Evolutionary conservation across 2,888 invertebrate genomes (phyloP).

Genomic region (Dioctria linearis): DNA sequence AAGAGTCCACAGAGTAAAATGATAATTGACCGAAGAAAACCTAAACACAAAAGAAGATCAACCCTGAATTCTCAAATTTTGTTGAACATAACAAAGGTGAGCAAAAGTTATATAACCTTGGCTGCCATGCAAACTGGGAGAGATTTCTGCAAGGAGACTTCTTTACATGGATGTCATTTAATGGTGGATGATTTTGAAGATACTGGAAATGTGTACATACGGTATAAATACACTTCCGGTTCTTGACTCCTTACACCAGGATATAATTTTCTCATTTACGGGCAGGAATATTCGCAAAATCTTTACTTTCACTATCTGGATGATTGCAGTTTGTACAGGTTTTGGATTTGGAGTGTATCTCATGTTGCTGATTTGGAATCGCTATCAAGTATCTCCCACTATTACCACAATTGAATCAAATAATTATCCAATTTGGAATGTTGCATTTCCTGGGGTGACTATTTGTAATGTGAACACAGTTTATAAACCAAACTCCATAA

Average conservation of each 20-base stretch:
- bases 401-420: conserved; percentile 73
- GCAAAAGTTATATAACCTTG: conserved; percentile 46
- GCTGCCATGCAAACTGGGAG: conserved; percentile 47
- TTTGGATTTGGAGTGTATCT: conserved; percentile 61
- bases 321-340: conserved; percentile 59
- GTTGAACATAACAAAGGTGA: conserved; percentile 9
- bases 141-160: conserved; percentile 62
- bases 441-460: conserved; percentile 78
- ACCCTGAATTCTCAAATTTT: conserved; percentile 3
- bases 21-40: conserved; percentile 32
- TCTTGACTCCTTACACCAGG: neutral
- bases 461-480: conserved; percentile 77
- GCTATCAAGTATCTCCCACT: conserved; percentile 63
- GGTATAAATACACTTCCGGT: conserved; percentile 52
- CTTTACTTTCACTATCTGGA: conserved; percentile 59
- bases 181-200: conserved; percentile 60
- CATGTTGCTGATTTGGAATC: conserved; percentile 62
- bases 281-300: conserved; percentile 12
- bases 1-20: neutral
- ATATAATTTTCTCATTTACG: neutral
- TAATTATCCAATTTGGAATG: conserved; percentile 78
- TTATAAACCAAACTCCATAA: conserved; percentile 71
- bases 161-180: conserved; percentile 62
- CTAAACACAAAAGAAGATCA: conserved; percentile 22
- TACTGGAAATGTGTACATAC: conserved; percentile 55